Evolutionary conservation across 2,113 vertebrate species (phyloP).

Genomic region (Bos javanicus): DNA sequence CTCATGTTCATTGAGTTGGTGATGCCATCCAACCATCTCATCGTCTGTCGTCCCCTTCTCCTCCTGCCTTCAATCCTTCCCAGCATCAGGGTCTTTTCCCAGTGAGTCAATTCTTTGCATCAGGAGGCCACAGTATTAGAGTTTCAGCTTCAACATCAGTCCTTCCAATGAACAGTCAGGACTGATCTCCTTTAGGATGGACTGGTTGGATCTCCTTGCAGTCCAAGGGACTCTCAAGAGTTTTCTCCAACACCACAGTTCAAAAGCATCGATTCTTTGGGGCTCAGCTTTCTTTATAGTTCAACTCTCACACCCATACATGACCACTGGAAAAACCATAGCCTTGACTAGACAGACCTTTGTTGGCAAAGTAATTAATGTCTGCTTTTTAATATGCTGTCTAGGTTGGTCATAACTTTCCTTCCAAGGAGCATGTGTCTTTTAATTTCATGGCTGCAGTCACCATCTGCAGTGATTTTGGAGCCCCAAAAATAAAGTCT

Average conservation of each 20-base stretch:
- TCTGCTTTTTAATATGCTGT: neutral
- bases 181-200: neutral
- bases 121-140: neutral
- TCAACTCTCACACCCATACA: neutral
- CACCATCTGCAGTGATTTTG: neutral
- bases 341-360: neutral
- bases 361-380: neutral
- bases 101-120: neutral
- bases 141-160: neutral
- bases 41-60: neutral
- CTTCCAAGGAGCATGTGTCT: neutral
- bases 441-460: neutral
- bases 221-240: neutral
- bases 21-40: neutral
- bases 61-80: neutral
- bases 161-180: neutral
- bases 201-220: neutral
- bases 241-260: neutral
- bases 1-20: neutral
- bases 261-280: neutral
- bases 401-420: neutral
- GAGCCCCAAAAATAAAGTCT: neutral
- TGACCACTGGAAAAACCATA: neutral
- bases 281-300: neutral
- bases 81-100: neutral